Evolutionary conservation across 2,113 vertebrate species (phyloP).

Genomic region (Pygoscelis antarcticus): DNA sequence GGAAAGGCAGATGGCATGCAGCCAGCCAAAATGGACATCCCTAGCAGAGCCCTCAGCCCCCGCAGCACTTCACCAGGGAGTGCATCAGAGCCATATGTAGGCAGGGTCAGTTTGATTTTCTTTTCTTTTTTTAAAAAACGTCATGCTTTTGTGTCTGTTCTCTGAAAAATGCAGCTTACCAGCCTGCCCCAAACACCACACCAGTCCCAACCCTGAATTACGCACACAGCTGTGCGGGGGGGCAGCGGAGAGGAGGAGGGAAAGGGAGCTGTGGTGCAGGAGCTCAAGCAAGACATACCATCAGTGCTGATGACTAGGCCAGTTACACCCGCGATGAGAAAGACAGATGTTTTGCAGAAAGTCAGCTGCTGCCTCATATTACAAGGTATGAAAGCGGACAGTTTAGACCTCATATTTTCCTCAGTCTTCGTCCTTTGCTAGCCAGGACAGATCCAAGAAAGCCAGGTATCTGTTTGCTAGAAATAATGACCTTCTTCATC

Average conservation of each 20-base stretch:
- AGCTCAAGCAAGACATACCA: not conserved
- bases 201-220: not conserved
- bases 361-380: not conserved
- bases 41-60: not conserved
- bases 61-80: not conserved
- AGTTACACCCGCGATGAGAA: conserved; percentile 24
- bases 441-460: not conserved
- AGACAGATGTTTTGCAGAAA: conserved; percentile 41
- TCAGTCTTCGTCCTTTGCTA: not conserved
- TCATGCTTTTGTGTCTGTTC: not conserved
- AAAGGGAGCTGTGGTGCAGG: not conserved
- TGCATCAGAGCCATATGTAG: rapidly evolving
- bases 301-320: not conserved
- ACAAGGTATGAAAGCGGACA: not conserved
- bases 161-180: not conserved
- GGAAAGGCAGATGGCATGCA: not conserved
- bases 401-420: not conserved
- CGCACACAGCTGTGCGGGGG: not conserved
- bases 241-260: not conserved
- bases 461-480: not conserved
- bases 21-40: not conserved
- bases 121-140: not conserved
- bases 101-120: not conserved
- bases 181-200: not conserved
- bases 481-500: not conserved